Conservation (phyloP, 2,113 vertebrate genomes). For the Vidua macroura region DNA sequence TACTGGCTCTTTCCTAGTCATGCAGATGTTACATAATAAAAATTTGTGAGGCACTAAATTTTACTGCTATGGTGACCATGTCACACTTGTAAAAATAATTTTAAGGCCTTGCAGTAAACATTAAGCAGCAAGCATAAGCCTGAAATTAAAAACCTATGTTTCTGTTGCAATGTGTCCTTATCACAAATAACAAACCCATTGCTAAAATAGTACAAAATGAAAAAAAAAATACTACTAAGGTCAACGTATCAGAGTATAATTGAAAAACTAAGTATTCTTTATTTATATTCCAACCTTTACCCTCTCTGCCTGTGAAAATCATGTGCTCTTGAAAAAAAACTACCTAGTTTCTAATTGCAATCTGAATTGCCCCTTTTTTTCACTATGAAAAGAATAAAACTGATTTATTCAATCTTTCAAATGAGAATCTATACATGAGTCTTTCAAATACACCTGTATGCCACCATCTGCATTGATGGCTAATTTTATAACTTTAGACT, state of each 20-base stretch:
- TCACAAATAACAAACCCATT: background rate
- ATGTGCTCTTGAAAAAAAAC: background rate
- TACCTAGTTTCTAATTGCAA: background rate
- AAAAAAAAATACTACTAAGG: background rate
- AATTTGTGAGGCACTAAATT: background rate
- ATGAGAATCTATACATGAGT: background rate
- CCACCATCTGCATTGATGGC: background rate
- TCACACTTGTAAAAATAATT: background rate
- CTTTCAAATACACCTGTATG: background rate
- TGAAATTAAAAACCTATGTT: background rate
- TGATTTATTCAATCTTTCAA: background rate
- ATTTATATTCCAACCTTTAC: background rate
- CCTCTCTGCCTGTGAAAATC: background rate
- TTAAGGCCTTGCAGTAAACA: background rate
- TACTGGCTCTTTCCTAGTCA: background rate
- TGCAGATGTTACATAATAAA: background rate
- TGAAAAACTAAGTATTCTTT: background rate
- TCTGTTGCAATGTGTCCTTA: background rate
- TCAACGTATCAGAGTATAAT: background rate
- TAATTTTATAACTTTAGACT: conserved; percentile 41
- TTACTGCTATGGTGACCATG: background rate
- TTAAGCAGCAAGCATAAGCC: background rate
- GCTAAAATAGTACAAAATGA: background rate
- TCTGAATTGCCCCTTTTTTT: background rate
- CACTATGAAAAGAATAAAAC: background rate